Percentiles rank a stretch among this genome's conserved stretches.
These are phyloP conservation scores for Glareola pratincola DNA, from an alignment of 2,113 vertebrate species.

Conservation along the genomic window DNA sequence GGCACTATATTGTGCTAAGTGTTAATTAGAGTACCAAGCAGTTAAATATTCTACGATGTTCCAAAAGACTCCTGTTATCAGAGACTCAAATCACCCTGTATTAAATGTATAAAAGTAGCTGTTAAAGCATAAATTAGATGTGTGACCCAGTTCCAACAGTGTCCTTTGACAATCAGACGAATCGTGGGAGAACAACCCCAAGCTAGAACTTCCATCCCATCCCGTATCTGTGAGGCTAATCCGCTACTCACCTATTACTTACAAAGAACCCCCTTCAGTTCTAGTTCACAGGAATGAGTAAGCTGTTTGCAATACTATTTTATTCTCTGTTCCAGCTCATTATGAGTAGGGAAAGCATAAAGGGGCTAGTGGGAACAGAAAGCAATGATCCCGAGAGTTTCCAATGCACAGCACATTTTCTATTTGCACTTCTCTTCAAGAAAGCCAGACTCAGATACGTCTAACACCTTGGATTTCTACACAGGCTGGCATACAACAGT, in stretches of 20 bases:
- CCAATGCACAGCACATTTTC: background rate
- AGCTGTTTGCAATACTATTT: background rate
- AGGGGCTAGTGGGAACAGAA: background rate
- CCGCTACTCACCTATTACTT: background rate
- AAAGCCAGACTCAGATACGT: background rate
- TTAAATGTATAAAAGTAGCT: background rate
- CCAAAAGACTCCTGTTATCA: constrained; percentile 13
- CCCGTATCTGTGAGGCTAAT: background rate
- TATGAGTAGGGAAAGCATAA: background rate
- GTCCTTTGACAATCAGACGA: background rate
- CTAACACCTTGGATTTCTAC: background rate
- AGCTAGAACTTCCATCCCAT: background rate
- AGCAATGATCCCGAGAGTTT: background rate
- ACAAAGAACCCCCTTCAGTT: background rate
- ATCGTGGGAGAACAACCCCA: background rate
- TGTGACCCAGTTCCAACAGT: background rate
- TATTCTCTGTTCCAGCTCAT: background rate
- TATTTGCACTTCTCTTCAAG: background rate
- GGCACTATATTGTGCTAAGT: constrained; percentile 8
- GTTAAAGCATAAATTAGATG: background rate
- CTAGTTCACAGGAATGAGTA: background rate
- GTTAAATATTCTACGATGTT: background rate
- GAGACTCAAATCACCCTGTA: constrained; percentile 7
- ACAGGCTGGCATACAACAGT: background rate
- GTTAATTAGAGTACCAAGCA: constrained; percentile 14